phyloP scores from a whole-genome alignment of 2,113 vertebrate genomes.

The Globicephala melas region DNA sequence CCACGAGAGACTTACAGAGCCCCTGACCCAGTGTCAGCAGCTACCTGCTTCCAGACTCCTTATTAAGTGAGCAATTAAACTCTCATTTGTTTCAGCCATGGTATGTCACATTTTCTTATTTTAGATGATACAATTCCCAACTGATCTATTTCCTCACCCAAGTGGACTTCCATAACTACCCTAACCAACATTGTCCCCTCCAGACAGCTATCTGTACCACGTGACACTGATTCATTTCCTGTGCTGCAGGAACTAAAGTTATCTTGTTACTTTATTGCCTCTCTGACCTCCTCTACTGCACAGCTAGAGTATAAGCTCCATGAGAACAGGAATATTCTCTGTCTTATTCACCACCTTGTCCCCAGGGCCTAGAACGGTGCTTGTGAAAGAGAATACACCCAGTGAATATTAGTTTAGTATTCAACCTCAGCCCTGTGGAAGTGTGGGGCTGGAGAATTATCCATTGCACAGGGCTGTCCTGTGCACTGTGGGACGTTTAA shows the following conservation, averaged over 20 bases:
- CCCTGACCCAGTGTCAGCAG: background rate
- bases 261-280: too few species aligned
- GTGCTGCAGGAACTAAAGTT: background rate
- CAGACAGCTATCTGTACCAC: background rate
- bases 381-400: too few species aligned
- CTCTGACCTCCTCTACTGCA: rapidly evolving
- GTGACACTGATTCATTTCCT: background rate
- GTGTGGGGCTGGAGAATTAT: too few species aligned
- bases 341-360: background rate
- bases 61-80: background rate
- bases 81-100: background rate
- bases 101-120: background rate
- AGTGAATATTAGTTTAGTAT: too few species aligned
- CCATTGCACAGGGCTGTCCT: background rate
- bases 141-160: background rate
- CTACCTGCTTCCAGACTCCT: background rate
- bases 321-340: background rate
- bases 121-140: background rate
- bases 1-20: background rate
- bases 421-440: background rate
- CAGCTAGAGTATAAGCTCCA: background rate
- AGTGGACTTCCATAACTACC: background rate
- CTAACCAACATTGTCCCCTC: rapidly evolving
- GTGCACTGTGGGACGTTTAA: rapidly evolving
- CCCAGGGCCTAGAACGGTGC: too few species aligned